These are phyloP conservation scores for Sycophila sp. DNA, from an alignment of 1,140 invertebrate species.

Conservation along the genomic window DNA sequence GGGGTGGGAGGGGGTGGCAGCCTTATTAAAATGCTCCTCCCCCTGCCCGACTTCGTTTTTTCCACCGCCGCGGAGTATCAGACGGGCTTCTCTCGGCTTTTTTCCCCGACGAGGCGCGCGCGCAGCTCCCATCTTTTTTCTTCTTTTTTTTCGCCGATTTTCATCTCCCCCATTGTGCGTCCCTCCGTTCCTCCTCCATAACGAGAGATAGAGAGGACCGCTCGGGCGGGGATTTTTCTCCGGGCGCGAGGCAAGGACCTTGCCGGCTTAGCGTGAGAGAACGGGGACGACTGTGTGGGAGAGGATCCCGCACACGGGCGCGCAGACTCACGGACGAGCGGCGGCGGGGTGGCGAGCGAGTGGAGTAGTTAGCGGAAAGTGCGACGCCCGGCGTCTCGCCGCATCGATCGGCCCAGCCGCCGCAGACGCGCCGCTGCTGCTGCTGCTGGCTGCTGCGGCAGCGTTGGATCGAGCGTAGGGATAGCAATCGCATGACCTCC, in stretches of 20 bases:
- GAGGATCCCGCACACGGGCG: no score
- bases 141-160: not conserved
- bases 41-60: not conserved
- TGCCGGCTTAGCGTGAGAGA: no score
- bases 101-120: no score
- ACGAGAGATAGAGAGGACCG: no score
- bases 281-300: no score
- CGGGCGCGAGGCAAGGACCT: no score
- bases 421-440: not conserved
- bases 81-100: no score
- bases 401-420: slow-evolving; percentile 58
- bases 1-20: not conserved
- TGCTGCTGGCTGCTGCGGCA: slow-evolving; percentile 42
- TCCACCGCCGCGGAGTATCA: not conserved
- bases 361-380: slow-evolving; percentile 56
- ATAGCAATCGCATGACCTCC: slow-evolving; percentile 63
- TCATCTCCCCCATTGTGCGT: no score
- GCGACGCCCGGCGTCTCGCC: slow-evolving; percentile 66
- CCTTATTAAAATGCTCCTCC: slow-evolving; percentile 11
- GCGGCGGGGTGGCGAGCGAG: slow-evolving; percentile 13
- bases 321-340: not conserved
- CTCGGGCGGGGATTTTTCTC: not conserved
- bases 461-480: slow-evolving; percentile 32
- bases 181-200: no score
- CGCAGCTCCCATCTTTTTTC: no score